Evolutionary conservation across 2,888 invertebrate species (phyloP), one percentile per base, ranked within the genome.

Genomic region (Eurytoma californica): DNA sequence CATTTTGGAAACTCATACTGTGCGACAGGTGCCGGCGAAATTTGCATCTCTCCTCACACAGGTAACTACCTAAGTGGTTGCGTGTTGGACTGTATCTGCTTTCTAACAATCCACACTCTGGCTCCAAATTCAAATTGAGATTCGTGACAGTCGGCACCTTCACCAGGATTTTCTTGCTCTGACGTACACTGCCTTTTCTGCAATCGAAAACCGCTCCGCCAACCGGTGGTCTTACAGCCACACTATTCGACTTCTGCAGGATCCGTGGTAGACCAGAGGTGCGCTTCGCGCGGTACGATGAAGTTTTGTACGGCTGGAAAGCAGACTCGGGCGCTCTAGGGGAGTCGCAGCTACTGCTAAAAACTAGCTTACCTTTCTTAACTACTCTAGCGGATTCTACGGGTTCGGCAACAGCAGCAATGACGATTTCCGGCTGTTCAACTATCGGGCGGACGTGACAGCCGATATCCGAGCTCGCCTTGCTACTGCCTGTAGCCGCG

Each of bases 311-410:
- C 7, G 30, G 53, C 49, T 20, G 74, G 61, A 72, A 74, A 75
- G 80, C 74, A 77, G 80, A 70, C 18, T 20, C 4, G 3, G 39
- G 3, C 7, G 7, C 5, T 7, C 13, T 49, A 14, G 49, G 60
- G 20, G 51, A 60, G 3, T 28, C 67, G 49, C 69, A 39, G 9
- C 20, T 60, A 80, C 84, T 86, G 72, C 39, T 12, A 0, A 18
- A 18, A 18, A 83, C 88, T 87, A 90, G 87, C 90, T 89, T 90
- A 90, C 90, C 90, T 90, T 85, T 84, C 70, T 87, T 87, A 82
- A 85, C 82, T 86, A 86, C 83, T 87, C 86, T 87, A 88, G 86
- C 86, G 81, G 83, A 53, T 75, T 86, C 86, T 87, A 87, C 84
- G 55, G 51, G 39, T 14, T 24, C 24, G 61, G 20, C 69, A 18